These are phyloP conservation scores for Baccha elongata DNA, from an alignment of 2,888 invertebrate genomes.

Conservation along the genomic window DNA sequence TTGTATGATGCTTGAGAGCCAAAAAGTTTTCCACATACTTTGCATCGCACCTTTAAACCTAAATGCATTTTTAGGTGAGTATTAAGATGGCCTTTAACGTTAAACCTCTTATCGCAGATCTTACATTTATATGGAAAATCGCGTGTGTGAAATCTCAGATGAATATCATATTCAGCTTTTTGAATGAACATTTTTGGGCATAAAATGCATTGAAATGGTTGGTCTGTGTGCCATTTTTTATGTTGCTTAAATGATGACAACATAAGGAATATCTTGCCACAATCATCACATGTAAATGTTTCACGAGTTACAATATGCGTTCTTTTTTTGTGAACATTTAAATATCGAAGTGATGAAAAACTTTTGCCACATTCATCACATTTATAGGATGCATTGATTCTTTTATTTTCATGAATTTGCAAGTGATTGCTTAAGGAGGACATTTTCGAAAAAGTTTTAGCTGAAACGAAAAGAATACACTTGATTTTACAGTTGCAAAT, in stretches of 20 bases:
- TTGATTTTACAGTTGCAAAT: background rate
- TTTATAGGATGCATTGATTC: background rate
- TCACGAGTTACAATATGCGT: conserved; percentile 9
- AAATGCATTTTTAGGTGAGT: conserved; percentile 25
- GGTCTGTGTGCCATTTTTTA: background rate
- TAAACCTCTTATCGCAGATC: conserved; percentile 12
- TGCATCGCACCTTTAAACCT: conserved; percentile 25
- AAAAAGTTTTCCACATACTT: conserved; percentile 39
- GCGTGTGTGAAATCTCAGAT: conserved; percentile 39
- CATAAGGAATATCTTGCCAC: conserved; percentile 72
- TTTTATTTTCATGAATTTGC: conserved; percentile 13
- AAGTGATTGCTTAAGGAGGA: conserved; percentile 13
- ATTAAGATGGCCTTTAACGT: conserved; percentile 20
- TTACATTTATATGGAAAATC: conserved; percentile 34
- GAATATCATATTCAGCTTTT: conserved; percentile 28
- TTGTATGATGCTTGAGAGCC: background rate
- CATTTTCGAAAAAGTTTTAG: conserved; percentile 18
- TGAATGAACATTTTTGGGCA: conserved; percentile 32
- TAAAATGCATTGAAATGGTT: background rate
- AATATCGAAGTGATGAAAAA: conserved; percentile 9
- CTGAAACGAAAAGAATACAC: conserved; percentile 28
- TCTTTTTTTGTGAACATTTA: conserved; percentile 15
- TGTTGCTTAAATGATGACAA: background rate
- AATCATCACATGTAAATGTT: conserved; percentile 53
- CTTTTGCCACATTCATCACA: conserved; percentile 32